These are phyloP conservation scores for Gorilla gorilla DNA, from an alignment of 2,113 vertebrate species.

Conservation along the genomic window DNA sequence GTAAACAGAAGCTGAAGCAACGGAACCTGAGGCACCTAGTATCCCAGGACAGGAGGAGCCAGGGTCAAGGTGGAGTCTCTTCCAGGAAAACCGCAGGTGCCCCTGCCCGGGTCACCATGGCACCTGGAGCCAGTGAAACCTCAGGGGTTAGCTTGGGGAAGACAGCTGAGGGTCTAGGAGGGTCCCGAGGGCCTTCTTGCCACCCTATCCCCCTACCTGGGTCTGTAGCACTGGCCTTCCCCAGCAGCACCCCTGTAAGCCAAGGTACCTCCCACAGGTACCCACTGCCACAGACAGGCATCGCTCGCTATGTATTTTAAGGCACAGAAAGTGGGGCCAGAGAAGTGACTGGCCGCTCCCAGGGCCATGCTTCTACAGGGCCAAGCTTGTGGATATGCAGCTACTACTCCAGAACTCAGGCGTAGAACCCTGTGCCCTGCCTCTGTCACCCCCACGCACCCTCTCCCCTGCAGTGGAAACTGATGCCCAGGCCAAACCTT, in stretches of 20 bases:
- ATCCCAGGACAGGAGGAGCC: background rate
- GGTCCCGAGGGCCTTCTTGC: background rate
- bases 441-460: background rate
- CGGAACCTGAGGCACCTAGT: background rate
- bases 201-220: background rate
- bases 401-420: background rate
- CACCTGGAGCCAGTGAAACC: background rate
- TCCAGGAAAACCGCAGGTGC: background rate
- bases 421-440: background rate
- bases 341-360: background rate
- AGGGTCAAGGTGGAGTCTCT: background rate
- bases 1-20: background rate
- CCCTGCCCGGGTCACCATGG: accelerated
- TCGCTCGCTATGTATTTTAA: background rate
- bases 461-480: background rate
- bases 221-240: background rate
- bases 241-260: background rate
- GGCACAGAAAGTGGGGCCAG: background rate
- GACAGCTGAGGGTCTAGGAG: background rate
- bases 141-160: background rate
- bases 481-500: background rate
- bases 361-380: background rate
- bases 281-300: background rate
- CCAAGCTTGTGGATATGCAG: background rate
- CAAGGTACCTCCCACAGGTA: background rate